These are phyloP conservation scores for Pangasius larnaudii DNA, from an alignment of 2,797 vertebrate species.

Conservation along the genomic window DNA sequence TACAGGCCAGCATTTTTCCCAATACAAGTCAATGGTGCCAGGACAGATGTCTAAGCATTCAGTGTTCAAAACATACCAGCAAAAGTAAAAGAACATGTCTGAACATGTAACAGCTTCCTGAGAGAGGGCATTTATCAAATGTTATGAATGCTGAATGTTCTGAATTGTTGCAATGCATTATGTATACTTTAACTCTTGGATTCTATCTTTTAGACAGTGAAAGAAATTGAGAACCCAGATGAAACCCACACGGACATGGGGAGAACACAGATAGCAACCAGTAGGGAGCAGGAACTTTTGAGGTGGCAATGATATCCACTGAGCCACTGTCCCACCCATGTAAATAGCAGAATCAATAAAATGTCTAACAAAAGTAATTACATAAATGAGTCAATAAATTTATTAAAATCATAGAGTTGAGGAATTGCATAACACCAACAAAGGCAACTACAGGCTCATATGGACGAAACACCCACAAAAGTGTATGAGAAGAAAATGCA, in stretches of 20 bases:
- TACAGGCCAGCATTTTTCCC: constrained; percentile 15
- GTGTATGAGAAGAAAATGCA: neutral
- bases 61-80: neutral
- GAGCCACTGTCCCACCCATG: neutral
- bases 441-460: neutral
- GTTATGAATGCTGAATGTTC: neutral
- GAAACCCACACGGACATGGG: neutral
- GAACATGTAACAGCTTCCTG: neutral
- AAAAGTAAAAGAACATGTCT: neutral
- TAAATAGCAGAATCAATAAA: neutral
- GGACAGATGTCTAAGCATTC: constrained; percentile 11
- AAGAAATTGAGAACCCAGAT: neutral
- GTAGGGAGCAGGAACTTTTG: neutral
- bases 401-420: neutral
- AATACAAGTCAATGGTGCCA: neutral
- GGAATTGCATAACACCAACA: too few species aligned
- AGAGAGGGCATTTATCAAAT: neutral
- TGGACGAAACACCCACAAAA: neutral
- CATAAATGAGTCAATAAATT: neutral
- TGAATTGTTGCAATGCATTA: neutral
- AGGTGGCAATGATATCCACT: neutral
- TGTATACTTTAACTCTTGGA: neutral
- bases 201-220: neutral
- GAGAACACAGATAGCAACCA: neutral
- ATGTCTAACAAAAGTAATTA: neutral